These are phyloP conservation scores for Thymelicus sylvestris DNA, from an alignment of 2,888 invertebrate genomes.

Conservation along the genomic window DNA sequence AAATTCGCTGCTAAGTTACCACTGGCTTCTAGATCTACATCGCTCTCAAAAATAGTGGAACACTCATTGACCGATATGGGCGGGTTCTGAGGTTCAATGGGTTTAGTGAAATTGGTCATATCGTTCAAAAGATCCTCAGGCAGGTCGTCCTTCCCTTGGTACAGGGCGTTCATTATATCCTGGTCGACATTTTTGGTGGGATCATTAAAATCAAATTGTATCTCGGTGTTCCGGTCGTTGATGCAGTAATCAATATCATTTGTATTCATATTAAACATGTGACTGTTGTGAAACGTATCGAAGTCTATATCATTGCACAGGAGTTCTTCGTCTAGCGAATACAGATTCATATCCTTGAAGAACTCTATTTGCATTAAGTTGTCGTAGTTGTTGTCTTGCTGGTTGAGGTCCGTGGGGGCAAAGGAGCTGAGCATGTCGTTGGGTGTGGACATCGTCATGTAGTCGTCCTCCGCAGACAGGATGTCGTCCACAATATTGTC, in stretches of 20 bases:
- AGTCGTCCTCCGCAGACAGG: conserved; percentile 75
- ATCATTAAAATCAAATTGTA: conserved; percentile 67
- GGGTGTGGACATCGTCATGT: conserved; percentile 66
- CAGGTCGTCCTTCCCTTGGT: conserved; percentile 63
- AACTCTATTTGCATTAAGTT: conserved; percentile 74
- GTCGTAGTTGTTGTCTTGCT: conserved; percentile 56
- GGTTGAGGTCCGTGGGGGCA: conserved; percentile 47
- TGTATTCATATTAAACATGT: conserved; percentile 63
- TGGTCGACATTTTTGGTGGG: conserved; percentile 65
- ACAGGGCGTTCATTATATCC: conserved; percentile 71
- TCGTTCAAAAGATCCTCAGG: conserved; percentile 69
- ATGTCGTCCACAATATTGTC: conserved; percentile 79
- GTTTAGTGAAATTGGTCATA: conserved; percentile 49
- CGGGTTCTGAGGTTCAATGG: conserved; percentile 50
- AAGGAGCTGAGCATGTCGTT: conserved; percentile 61
- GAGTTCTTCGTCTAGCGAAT: conserved; percentile 72
- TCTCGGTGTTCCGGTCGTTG: conserved; percentile 61
- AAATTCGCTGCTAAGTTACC: conserved; percentile 75
- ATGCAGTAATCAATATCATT: conserved; percentile 62
- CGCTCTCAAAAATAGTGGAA: conserved; percentile 78
- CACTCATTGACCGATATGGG: conserved; percentile 69
- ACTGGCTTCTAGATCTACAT: conserved; percentile 78
- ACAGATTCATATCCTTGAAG: conserved; percentile 75
- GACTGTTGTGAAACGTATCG: conserved; percentile 70
- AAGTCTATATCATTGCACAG: conserved; percentile 75